Evolutionary conservation across 2,113 vertebrate species (phyloP), one percentile per base, ranked within the genome.

Genomic region (Beaufortia kweichowensis): DNA sequence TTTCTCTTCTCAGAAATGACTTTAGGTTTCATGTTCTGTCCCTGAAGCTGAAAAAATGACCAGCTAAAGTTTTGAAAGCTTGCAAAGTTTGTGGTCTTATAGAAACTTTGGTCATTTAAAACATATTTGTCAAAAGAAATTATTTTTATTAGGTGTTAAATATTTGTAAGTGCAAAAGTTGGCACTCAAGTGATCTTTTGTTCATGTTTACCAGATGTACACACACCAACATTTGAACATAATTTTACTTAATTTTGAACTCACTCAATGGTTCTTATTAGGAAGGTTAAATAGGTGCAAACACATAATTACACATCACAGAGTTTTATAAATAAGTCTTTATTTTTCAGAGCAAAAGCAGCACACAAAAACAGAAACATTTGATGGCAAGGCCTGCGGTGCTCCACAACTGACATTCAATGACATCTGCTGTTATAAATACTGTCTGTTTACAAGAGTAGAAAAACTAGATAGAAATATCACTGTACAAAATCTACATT

Each of bases 381-480:
- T 89, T 92, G 92, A 91, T 91, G 90, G 90, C 91, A 86, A 86
- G 85, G 89, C 91, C 89, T 90, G 92, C 90, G 91, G 93, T 91
- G 89, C 89, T 90, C 86, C 84, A 90, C 84, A 91, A 90, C 88
- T 90, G 89, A 92, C 95, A 94, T 92, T 92, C 93, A 92, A 21
- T 88, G 93, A 95, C 93, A 92, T 94, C 92, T 84, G 91, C 92
- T 92, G 94, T 93, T 94, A 95, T 87, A 98, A 96, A 96, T 93
- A 92, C 89, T 91, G 94, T 71, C 33, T 56, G 81, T 94, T 90
- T 93, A 92, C 89, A 90, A 94, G 91, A 93, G 94, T 98, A 98
- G 92, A 98, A 98, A 85, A 98, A 94, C 87, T 87, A 50, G 7
- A 94, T 95, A 96, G 91, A 98, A 98, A 97, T 93, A 92, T 93